Conservation (phyloP, 2,888 invertebrate genomes). For the Exephanes ischioxanthus region DNA sequence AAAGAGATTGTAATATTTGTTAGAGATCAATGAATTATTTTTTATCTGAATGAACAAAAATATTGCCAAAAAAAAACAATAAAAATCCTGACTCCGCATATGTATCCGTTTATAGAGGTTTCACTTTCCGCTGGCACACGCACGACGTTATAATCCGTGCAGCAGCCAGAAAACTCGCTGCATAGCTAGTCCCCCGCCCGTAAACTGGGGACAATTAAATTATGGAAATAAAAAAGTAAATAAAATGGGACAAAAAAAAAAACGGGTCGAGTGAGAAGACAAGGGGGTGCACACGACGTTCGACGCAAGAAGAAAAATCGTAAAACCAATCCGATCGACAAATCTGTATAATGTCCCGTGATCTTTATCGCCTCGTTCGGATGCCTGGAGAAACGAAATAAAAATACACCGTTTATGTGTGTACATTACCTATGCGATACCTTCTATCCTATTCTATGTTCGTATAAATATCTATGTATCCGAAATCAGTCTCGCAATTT, state of each 20-base stretch:
- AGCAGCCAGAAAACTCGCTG: conserved; percentile 46
- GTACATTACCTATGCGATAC: conserved; percentile 10
- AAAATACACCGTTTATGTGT: conserved; percentile 4
- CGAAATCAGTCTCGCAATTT: conserved; percentile 15
- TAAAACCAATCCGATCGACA: conserved; percentile 84
- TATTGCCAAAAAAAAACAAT: too few species aligned
- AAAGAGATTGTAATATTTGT: background rate
- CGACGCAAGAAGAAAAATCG: conserved; percentile 81
- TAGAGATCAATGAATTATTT: background rate
- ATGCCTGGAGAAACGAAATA: conserved; percentile 62
- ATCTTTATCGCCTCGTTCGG: conserved; percentile 81
- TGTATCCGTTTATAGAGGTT: conserved; percentile 26
- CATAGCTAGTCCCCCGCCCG: conserved; percentile 74
- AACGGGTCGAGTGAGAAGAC: conserved; percentile 34
- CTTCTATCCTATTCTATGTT: conserved; percentile 4
- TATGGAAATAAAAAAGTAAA: conserved; percentile 77
- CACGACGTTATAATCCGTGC: conserved; percentile 71
- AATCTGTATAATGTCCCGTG: conserved; percentile 84
- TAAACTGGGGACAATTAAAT: conserved; percentile 84
- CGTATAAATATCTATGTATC: conserved; percentile 28
- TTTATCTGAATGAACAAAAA: background rate
- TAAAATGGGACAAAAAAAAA: conserved; percentile 14
- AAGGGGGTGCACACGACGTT: conserved; percentile 40
- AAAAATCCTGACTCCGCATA: too few species aligned
- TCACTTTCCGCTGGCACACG: conserved; percentile 28